Conservation (phyloP, 2,113 vertebrate species). For the Grammomys dolichurus region DNA sequence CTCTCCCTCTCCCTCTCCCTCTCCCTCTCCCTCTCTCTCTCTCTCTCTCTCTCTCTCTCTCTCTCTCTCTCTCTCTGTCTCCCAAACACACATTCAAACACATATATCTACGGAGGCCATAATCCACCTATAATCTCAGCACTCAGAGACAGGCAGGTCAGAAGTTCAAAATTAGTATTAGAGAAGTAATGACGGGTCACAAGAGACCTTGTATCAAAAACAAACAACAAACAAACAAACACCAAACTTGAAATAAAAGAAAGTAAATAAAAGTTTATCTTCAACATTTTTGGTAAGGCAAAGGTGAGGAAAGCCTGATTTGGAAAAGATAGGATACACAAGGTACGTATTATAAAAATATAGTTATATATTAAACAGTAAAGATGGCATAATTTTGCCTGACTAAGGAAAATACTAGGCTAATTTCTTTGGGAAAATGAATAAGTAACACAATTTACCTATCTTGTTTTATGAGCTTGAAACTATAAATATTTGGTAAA, state of each 20-base stretch:
- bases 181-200: not conserved
- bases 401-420: not conserved
- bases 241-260: not conserved
- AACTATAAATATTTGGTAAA: not conserved
- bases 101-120: no score
- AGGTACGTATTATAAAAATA: not conserved
- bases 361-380: constrained; percentile 2
- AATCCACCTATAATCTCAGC: not conserved
- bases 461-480: constrained; percentile 16
- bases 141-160: not conserved
- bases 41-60: no score
- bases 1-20: not conserved
- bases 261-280: not conserved
- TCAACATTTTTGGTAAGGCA: not conserved
- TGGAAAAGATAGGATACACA: not conserved
- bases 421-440: constrained; percentile 37
- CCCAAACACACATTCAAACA: no score
- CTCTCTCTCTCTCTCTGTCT: not conserved
- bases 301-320: not conserved
- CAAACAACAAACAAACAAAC: not conserved
- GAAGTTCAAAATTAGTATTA: not conserved
- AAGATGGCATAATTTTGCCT: constrained; percentile 18
- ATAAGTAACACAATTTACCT: constrained; percentile 36
- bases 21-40: not conserved
- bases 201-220: not conserved